Evolutionary conservation across 2,797 vertebrate species (phyloP), one percentile per base, ranked within the genome.

Genomic region (Austrolebias charrua): DNA sequence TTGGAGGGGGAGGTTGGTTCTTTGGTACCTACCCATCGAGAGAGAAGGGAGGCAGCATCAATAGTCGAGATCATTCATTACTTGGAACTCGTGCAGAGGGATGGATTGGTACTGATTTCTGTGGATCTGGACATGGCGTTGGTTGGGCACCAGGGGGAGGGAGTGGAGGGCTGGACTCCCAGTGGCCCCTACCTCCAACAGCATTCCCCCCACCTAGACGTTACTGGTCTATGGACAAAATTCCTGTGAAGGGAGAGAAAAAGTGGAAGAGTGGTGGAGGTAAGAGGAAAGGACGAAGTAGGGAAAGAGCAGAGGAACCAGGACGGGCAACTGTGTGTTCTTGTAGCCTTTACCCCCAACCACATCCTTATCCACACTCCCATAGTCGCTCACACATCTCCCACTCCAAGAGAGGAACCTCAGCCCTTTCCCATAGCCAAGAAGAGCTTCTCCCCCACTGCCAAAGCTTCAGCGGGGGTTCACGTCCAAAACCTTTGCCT

Each of bases 161-260:
- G n/a, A 90, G 92, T 43, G 90, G 93, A 73, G 83, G 93, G 44
- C 65, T 91, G 46, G 82, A 90, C 47, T 79, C 90, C 35, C 89
- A 91, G 67, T 90, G 93, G 91, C 89, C 90, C 3, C 85, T 81
- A 29, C 88, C 92, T 60, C 92, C 91, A 1, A 42, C 89, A 18
- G 88, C 88, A 6, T 91, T 93, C 55, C 93, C 93, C 28, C 92
- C 91, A 31, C 94, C 94, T 0, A 86, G 92, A 50, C 92, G 94
- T 69, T 97, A 96, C 82, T 97, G 95, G 95, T 97, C 95, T 4
- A 95, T 96, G 33, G 95, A 97, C 88, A 96, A 96, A 85, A 90
- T 97, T 63, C 90, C 92, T 20, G 88, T 93, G 69, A 94, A 94
- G 75, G 87, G 88, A 69, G 93, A 93, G 60, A 93, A 88, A 78